These are phyloP conservation scores for Phocoena phocoena DNA, from an alignment of 2,113 vertebrate genomes.

Conservation along the genomic window DNA sequence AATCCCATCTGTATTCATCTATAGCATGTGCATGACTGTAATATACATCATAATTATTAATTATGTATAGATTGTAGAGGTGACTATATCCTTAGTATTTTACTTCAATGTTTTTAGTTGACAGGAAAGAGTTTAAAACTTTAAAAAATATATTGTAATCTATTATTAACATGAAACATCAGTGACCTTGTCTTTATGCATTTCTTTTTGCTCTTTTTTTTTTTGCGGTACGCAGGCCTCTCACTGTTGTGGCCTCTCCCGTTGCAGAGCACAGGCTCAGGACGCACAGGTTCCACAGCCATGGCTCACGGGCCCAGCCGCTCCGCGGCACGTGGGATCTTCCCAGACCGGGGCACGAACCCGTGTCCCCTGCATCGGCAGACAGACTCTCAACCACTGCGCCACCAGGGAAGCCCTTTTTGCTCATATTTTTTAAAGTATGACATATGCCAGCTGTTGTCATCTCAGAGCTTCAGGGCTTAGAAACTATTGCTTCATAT, in stretches of 20 bases:
- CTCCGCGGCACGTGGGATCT: no score
- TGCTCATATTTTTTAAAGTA: slow-evolving; percentile 65
- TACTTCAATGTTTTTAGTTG: slow-evolving; percentile 52
- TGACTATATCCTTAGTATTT: slow-evolving; percentile 38
- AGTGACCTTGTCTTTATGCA: slow-evolving; percentile 37
- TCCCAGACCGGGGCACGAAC: no score
- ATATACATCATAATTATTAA: slow-evolving; percentile 38
- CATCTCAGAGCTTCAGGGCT: slow-evolving; percentile 58
- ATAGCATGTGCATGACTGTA: background rate
- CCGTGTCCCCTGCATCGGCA: no score
- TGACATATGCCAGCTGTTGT: slow-evolving; percentile 37
- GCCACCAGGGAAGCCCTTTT: background rate
- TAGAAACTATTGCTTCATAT: slow-evolving; percentile 49
- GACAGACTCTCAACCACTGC: no score
- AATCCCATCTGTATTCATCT: background rate
- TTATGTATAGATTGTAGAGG: background rate
- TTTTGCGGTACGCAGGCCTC: background rate
- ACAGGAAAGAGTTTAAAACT: slow-evolving; percentile 49
- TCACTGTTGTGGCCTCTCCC: no score
- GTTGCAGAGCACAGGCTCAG: no score
- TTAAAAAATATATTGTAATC: slow-evolving; percentile 63
- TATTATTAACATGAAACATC: slow-evolving; percentile 75
- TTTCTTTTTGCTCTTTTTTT: slow-evolving; percentile 47
- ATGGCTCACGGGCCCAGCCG: no score
- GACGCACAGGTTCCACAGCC: no score